Base-by-base conservation (phyloP, 1,140 invertebrate species). In the Pectinophora gossypiella region DNA sequence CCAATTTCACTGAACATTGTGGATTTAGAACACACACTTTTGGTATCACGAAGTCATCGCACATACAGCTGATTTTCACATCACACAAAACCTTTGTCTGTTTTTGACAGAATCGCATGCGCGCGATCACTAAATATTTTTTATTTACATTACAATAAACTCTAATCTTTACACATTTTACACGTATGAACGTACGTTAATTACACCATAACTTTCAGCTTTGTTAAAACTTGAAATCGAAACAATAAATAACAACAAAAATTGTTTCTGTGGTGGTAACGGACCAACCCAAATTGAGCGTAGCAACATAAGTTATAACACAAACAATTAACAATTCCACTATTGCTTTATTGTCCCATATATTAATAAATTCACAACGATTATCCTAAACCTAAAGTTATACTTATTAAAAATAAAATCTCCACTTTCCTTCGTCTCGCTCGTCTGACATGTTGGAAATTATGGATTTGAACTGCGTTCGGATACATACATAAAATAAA, bases 1-100 rank as follows among this genome's bases (percentile, higher is more conserved):
- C 87, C 87, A 88, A 89, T 89, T 84, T 89, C 88, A 89, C 86
- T 89, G 64, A 89, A 87, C 89, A 90, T 90, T 88, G 86, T 90
- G 76, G 74, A 74, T 76, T 76, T 73, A 61, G 69, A 81, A 78
- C 72, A 79, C 71, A 83, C 78, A 79, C 78, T 80, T 77, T 78
- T 76, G 59, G 56, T 77, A 82, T 74, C 74, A 85, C 81, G 81
- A 82, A 85, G 76, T 79, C 84, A 87, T 87, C 59, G 76, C 84
- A 87, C 76, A 73, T 87, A 87, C 88, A 89, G 88, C 88, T 89
- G 88, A 89, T 88, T 88, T 82, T 76, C 73, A 80, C 85, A 80
- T 68, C 75, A 88, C 79, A 88, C 83, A 85, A 88, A 89, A 89
- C 87, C 88, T 89, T 89, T 89, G 88, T 89, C 85, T 87, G 83